Evolutionary conservation across 2,797 vertebrate genomes (phyloP), one percentile per base, ranked within the genome.

Genomic region (Taeniopygia guttata): DNA sequence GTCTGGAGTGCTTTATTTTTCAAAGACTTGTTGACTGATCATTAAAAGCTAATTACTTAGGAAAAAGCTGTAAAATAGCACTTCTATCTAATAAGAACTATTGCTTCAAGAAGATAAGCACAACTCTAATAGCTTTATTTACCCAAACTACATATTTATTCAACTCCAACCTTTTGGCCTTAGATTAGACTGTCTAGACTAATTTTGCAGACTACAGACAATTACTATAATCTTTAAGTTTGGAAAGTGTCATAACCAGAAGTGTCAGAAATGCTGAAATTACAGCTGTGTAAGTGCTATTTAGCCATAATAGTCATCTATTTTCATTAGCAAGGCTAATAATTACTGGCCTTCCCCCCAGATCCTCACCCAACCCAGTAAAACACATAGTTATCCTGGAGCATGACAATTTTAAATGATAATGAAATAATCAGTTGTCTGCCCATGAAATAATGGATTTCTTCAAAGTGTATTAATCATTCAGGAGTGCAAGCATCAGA

Each of bases 31-130:
- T n/a, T 92, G 67, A 81, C 59, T 88, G 48, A 87, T 76, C 85
- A 93, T 86, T 84, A 96, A 72, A 90, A 86, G 59, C 73, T 94
- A 92, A 95, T 94, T 90, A 89, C 88, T 96, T 88, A 66, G 40
- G 32, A 27, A 90, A 93, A 93, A 62, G 32, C 62, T 91, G 84
- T 73, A 76, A 95, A 93, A 88, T 25, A 93, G 52, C 80, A 90
- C 66, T 94, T 89, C 36, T 8, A 75, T 58, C 75, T 92, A 95
- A 60, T 64, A 89, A 60, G 58, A 95, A 68, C 63, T 64, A 87
- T 38, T 68, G 49, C 45, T 15, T 87, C 69, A 87, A 60, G 73
- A 75, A 86, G 84, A 88, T 85, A 91, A 94, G 79, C 55, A 86
- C 45, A 59, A 52, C 55, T 81, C 66, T 72, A 81, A 88, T 27